Evolutionary conservation across 2,797 vertebrate genomes (phyloP).

Genomic region (Falco cherrug): DNA sequence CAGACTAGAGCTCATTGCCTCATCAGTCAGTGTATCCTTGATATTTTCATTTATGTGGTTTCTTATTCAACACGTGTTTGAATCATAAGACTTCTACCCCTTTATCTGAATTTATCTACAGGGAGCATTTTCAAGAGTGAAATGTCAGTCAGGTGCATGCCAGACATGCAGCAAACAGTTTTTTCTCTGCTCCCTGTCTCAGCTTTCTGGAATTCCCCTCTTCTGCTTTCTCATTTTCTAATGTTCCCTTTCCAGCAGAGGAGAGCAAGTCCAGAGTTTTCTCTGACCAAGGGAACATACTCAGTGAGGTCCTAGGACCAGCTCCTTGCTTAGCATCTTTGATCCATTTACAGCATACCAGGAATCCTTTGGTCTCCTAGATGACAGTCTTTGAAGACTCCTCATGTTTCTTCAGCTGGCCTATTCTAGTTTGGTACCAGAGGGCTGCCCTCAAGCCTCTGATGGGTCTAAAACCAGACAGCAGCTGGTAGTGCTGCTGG

Average conservation of each 20-base stretch:
- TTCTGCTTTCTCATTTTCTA: constrained; percentile 22
- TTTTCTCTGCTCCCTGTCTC: background rate
- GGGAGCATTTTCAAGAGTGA: constrained; percentile 53
- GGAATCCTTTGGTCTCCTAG: background rate
- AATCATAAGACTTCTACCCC: constrained; percentile 62
- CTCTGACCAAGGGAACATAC: background rate
- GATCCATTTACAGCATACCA: background rate
- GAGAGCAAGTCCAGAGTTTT: background rate
- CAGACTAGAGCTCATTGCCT: constrained; percentile 60
- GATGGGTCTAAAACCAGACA: background rate
- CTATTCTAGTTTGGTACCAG: background rate
- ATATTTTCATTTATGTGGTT: constrained; percentile 72
- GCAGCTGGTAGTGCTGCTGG: background rate
- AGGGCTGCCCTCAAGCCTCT: background rate
- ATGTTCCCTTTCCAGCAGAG: background rate
- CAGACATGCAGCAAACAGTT: constrained; percentile 17
- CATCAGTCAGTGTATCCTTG: constrained; percentile 62
- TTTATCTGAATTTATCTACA: constrained; percentile 59
- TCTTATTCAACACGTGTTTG: constrained; percentile 59
- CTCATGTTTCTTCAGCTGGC: background rate
- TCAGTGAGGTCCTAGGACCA: background rate
- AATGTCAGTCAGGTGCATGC: constrained; percentile 63
- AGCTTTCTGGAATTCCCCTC: constrained; percentile 50
- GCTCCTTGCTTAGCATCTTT: background rate
- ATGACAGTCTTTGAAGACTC: background rate